These are phyloP conservation scores for Lacanobia oleracea DNA, from an alignment of 2,888 invertebrate genomes.

Conservation along the genomic window DNA sequence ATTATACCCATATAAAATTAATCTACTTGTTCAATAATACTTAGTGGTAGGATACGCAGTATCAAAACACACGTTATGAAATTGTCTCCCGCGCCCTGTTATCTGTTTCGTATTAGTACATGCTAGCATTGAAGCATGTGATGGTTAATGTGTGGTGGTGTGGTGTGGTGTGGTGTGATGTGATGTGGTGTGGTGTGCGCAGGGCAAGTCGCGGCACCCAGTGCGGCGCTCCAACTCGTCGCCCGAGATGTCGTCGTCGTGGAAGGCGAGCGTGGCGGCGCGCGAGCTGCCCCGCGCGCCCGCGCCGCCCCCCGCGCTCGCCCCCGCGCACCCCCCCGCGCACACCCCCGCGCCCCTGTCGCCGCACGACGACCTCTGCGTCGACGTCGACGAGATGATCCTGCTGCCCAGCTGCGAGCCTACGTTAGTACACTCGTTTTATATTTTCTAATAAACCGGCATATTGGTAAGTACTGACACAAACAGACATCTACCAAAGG, in stretches of 20 bases:
- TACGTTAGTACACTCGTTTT: slow-evolving; percentile 67
- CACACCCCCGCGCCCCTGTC: no score
- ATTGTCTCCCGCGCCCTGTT: no score
- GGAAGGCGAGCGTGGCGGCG: slow-evolving; percentile 91
- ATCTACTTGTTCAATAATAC: no score
- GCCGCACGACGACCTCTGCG: no score
- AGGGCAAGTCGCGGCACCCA: slow-evolving; percentile 93
- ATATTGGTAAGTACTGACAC: no score
- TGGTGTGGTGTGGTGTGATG: no score
- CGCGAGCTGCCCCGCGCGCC: slow-evolving; percentile 46
- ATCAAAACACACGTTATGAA: no score
- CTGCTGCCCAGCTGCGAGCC: slow-evolving; percentile 82
- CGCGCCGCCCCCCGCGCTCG: slow-evolving; percentile 42
- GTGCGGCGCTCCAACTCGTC: slow-evolving; percentile 97
- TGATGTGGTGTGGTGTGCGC: slow-evolving; percentile 20
- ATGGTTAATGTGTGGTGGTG: no score
- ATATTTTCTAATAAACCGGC: background rate
- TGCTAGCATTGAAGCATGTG: no score
- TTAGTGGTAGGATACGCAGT: no score
- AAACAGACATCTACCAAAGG: background rate
- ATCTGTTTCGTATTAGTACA: no score
- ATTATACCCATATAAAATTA: no score
- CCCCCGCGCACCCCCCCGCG: slow-evolving; percentile 45
- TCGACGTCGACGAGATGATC: slow-evolving; percentile 75
- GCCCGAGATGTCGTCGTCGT: slow-evolving; percentile 97